Evolutionary conservation across 2,113 vertebrate species (phyloP).

Genomic region (Gobio gobio): DNA sequence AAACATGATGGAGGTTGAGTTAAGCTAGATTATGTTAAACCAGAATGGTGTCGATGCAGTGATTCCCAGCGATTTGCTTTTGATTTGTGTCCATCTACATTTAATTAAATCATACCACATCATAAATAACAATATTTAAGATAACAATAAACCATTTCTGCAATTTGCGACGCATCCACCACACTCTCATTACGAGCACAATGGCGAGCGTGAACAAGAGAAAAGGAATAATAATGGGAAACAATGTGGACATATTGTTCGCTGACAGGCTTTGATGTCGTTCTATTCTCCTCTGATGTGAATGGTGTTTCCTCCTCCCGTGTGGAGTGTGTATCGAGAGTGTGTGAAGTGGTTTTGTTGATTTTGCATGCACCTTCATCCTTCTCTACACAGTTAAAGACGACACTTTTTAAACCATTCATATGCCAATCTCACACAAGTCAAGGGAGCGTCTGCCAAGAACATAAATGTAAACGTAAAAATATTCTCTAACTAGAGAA

Average conservation of each 20-base stretch:
- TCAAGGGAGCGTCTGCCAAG: not conserved
- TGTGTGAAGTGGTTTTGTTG: constrained; percentile 3
- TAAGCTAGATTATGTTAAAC: not conserved
- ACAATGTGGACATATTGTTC: constrained; percentile 31
- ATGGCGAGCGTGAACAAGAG: not conserved
- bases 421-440: not conserved
- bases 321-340: constrained; percentile 44
- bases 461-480: not conserved
- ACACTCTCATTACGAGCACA: not conserved
- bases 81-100: not conserved
- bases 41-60: not conserved
- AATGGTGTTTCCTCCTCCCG: constrained; percentile 44
- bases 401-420: not conserved
- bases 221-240: not conserved
- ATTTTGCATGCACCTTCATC: constrained; percentile 1
- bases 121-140: not conserved
- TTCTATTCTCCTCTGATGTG: constrained; percentile 11
- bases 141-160: not conserved
- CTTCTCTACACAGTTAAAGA: not conserved
- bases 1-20: not conserved
- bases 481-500: too few species aligned
- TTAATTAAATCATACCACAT: not conserved
- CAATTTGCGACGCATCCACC: not conserved
- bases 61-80: not conserved
- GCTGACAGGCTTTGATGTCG: constrained; percentile 54